These are phyloP conservation scores for Aldrovandia affinis DNA, from an alignment of 2,797 vertebrate genomes.

Conservation along the genomic window DNA sequence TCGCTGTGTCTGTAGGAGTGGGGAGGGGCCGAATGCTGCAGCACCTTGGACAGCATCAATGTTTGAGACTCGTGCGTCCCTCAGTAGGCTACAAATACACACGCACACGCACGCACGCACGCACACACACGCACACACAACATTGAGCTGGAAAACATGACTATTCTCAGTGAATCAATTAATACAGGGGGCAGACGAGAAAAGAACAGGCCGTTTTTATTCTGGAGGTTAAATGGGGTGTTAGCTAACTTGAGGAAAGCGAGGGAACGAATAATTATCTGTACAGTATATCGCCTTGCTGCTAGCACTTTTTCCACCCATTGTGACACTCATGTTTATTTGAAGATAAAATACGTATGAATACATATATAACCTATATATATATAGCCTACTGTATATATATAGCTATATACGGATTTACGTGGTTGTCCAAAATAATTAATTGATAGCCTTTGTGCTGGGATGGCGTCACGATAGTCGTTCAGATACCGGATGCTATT, in stretches of 20 bases:
- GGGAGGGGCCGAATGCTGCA: conserved; percentile 20
- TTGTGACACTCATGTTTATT: no score
- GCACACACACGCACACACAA: neutral
- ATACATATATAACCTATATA: no score
- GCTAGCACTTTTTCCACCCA: no score
- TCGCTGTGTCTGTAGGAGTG: conserved; percentile 3
- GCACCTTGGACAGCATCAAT: conserved; percentile 29
- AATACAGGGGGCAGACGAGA: neutral
- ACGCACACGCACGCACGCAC: neutral
- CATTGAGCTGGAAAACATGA: conserved; percentile 15
- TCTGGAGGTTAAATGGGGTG: neutral
- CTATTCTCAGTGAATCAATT: neutral
- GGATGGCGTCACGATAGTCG: neutral
- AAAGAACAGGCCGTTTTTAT: conserved; percentile 22
- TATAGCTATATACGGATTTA: neutral
- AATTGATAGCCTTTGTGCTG: neutral
- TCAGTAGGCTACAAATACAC: neutral
- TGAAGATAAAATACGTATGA: no score
- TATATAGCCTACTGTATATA: neutral
- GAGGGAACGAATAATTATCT: neutral
- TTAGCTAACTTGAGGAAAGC: neutral
- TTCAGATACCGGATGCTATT: no score
- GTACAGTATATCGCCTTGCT: neutral
- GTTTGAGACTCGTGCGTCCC: conserved; percentile 13
- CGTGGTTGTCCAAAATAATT: neutral